Conservation (phyloP, 2,888 invertebrate genomes). For the Lasius platythorax region DNA sequence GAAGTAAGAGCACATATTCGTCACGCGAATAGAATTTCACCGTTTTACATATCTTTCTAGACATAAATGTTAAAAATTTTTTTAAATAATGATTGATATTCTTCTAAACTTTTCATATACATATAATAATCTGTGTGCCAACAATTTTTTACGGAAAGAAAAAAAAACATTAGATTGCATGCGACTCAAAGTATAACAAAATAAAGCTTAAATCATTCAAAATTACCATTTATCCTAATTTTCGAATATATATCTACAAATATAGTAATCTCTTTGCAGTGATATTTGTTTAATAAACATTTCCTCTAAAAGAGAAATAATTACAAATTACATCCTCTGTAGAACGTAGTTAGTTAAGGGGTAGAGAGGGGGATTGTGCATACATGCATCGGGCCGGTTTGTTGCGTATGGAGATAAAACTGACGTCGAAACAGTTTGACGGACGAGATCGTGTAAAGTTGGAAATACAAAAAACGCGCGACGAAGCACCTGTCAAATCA, state of each 20-base stretch:
- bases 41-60: conserved; percentile 12
- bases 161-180: not conserved
- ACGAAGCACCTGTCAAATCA: conserved; percentile 72
- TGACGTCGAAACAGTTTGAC: conserved; percentile 61
- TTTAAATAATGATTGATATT: not conserved
- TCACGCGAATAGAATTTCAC: conserved; percentile 5
- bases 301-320: conserved; percentile 11
- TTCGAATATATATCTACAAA: not conserved
- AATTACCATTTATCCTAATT: not conserved
- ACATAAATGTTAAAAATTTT: not conserved
- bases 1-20: not conserved
- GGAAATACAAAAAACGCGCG: conserved; percentile 68
- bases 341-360: not conserved
- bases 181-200: not conserved
- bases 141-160: not conserved
- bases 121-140: not conserved
- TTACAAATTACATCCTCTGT: not conserved
- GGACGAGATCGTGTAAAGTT: conserved; percentile 67
- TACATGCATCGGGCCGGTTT: conserved; percentile 28
- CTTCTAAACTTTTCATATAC: not conserved
- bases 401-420: conserved; percentile 60
- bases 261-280: not conserved
- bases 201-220: not conserved
- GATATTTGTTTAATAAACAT: not conserved
- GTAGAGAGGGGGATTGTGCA: not conserved